Percentiles rank a stretch among this genome's conserved stretches.
Evolutionary conservation across 2,113 vertebrate genomes (phyloP).

Genomic region (Gopherus evgoodei): DNA sequence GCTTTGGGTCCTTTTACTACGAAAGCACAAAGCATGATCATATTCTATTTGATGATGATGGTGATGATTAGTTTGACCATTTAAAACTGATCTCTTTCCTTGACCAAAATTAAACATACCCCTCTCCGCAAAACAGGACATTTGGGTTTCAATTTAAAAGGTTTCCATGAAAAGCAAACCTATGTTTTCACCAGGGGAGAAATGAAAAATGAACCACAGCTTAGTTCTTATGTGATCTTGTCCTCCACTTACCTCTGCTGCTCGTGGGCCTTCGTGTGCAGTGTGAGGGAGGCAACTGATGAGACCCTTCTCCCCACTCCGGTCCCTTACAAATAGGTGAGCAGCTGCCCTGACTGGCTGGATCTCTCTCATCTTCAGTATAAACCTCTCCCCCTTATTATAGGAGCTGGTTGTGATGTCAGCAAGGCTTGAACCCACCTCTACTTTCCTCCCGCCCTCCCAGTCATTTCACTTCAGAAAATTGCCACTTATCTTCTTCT

Average conservation of each 20-base stretch:
- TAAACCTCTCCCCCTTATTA: not conserved
- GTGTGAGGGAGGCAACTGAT: not conserved
- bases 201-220: not conserved
- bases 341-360: not conserved
- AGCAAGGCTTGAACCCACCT: not conserved
- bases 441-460: not conserved
- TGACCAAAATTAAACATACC: not conserved
- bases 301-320: not conserved
- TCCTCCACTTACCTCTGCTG: not conserved
- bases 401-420: not conserved
- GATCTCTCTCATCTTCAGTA: not conserved
- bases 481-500: not conserved
- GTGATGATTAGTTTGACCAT: not conserved
- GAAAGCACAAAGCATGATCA: not conserved
- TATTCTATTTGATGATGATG: not conserved
- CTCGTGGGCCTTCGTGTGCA: not conserved
- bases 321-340: not conserved
- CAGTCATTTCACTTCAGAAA: not conserved
- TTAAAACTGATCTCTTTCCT: not conserved
- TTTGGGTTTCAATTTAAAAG: not conserved
- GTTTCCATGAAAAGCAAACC: accelerated
- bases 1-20: not conserved
- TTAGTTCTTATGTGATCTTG: not conserved
- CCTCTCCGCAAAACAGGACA: not conserved
- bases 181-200: not conserved